Evolutionary conservation across 92 coral and sea anemone genomes (phyloP).

Genomic region (Bergia sp.): DNA sequence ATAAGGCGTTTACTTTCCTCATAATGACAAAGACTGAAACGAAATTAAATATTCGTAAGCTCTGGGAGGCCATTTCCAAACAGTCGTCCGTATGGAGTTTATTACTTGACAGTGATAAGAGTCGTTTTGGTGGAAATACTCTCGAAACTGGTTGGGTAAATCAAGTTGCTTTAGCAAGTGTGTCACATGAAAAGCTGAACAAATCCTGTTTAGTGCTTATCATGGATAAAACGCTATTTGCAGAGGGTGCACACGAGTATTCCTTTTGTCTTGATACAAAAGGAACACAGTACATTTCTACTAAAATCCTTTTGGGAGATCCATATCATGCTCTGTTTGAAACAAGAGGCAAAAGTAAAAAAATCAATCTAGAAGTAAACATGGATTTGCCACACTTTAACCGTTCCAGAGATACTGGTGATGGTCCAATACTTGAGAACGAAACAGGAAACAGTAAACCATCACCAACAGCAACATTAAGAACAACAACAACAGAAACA

Average conservation of each 20-base stretch:
- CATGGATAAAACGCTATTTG: background rate
- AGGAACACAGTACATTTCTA: background rate
- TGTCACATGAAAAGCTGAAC: background rate
- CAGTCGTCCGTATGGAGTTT: background rate
- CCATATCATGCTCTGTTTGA: background rate
- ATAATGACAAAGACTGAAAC: background rate
- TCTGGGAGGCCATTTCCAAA: background rate
- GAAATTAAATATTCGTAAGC: background rate
- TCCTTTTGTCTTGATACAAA: background rate
- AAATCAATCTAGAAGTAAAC: background rate
- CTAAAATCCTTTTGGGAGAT: background rate
- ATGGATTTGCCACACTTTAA: background rate
- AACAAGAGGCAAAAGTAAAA: background rate
- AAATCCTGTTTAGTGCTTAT: background rate
- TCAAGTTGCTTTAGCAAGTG: background rate
- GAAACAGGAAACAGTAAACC: background rate
- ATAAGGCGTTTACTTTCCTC: background rate
- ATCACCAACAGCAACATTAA: background rate
- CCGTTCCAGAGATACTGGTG: background rate
- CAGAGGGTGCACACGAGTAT: background rate
- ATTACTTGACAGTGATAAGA: background rate
- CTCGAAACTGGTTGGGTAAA: slow-evolving; percentile 4
- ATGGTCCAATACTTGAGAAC: background rate
- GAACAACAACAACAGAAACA: too few species aligned
- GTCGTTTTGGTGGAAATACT: background rate